Percentiles rank a stretch among this genome's conserved stretches.
Evolutionary conservation across 1,140 invertebrate genomes (phyloP).

Genomic region (Trachelipus rathkii): DNA sequence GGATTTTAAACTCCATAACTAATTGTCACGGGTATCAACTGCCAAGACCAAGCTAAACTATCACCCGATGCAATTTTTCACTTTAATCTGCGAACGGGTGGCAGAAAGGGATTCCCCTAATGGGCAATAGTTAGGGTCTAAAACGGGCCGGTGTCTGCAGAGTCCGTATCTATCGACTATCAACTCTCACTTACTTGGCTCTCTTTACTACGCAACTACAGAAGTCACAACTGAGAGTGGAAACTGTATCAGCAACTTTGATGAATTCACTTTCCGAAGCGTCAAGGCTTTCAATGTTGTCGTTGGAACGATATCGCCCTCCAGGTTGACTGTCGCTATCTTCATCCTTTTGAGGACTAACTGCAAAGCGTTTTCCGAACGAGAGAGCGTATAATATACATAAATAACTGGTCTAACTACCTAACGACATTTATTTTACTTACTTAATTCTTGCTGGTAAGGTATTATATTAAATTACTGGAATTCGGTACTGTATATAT

Average conservation of each 20-base stretch:
- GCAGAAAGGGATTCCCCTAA: constrained; percentile 23
- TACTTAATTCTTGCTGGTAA: neutral
- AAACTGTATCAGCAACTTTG: constrained; percentile 22
- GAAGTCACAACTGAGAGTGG: constrained; percentile 40
- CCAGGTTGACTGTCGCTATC: neutral
- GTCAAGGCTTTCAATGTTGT: neutral
- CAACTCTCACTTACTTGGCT: constrained; percentile 17
- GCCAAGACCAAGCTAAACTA: too few species aligned
- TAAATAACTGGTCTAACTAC: constrained; percentile 27
- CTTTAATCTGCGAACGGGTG: constrained; percentile 27
- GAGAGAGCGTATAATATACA: too few species aligned
- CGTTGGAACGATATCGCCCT: neutral
- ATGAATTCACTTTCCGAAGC: neutral
- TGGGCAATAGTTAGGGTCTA: constrained; percentile 32
- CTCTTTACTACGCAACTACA: constrained; percentile 40
- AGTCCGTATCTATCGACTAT: constrained; percentile 32
- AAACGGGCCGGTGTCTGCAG: constrained; percentile 32
- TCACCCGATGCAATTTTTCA: too few species aligned
- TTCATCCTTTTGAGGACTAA: constrained; percentile 30
- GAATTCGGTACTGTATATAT: constrained; percentile 34
- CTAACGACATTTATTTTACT: constrained; percentile 23
- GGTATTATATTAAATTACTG: constrained; percentile 14
- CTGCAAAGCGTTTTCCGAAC: constrained; percentile 33
- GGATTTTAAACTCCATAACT: too few species aligned
- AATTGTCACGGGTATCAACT: too few species aligned